Base-by-base conservation (phyloP, 2,888 invertebrate species). In the Drosophila mimetica region DNA sequence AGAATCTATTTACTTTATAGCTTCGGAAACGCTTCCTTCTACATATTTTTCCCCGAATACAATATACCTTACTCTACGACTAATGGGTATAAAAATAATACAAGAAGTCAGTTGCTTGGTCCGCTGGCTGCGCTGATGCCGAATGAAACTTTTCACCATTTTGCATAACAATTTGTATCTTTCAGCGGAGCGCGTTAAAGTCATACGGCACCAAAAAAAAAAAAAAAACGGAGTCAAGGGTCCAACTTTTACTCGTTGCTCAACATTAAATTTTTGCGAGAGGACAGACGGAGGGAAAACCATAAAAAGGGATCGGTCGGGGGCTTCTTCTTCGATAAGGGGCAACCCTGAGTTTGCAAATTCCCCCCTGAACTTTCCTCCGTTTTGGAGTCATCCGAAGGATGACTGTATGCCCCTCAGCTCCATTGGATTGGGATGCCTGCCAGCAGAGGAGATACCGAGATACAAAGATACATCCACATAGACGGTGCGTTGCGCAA, bases 131-230 rank as follows among this genome's bases (percentile, higher is more conserved):
- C 70, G 81, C 70, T 64, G 72, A 76, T 42, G 71, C 58, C 76
- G 79, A 84, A 88, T 83, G 83, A 88, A 88, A 88, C 85, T 85
- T 86, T 85, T 85, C 88, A 88, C 85, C 80, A 88, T 85, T 85
- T 85, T 85, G 85, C 85, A 88, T 88, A 85, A 85, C 85, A 88
- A 84, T 85, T 88, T 86, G 85, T 88, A 84, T 86, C 78, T 84
- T 78, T 86, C 84, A 86, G 88, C 79, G 80, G 84, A 86, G 84
- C 83, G 83, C 86, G 86, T 79, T 85, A 85, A 87, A 81, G 86
- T 72, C 74, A 82, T 75, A 66, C 52, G 50, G 47, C 58, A 44
- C n/a, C n/a, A n/a, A n/a, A n/a, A n/a, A 34, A 37, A 37, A 37
- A 36, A 28, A 53, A 30, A 36, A 51, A 30, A 28, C 46, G 34